These are phyloP conservation scores for Rostratula benghalensis DNA, from an alignment of 2,113 vertebrate species.

Conservation along the genomic window DNA sequence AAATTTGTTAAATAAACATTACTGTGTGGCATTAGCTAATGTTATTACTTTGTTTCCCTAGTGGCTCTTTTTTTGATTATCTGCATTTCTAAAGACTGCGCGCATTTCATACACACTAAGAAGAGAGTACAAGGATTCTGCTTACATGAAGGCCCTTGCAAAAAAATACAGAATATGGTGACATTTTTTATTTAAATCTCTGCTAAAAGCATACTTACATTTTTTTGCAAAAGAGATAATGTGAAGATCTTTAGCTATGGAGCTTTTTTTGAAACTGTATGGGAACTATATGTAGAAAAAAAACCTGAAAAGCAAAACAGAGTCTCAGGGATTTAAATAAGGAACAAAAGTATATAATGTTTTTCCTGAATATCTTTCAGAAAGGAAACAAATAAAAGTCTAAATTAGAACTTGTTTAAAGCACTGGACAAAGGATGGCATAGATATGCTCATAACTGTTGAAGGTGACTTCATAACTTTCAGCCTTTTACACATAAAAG, in stretches of 20 bases:
- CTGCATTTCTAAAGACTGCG: conserved; percentile 55
- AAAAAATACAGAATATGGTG: neutral
- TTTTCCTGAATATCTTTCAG: neutral
- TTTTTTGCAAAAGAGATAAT: neutral
- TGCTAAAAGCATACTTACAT: neutral
- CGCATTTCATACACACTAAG: neutral
- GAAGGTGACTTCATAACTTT: neutral
- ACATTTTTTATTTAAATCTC: neutral
- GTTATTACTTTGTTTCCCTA: conserved; percentile 62
- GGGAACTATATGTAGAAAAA: neutral
- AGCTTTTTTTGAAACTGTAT: neutral
- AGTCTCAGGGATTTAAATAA: neutral
- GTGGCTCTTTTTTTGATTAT: conserved; percentile 66
- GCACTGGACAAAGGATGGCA: neutral
- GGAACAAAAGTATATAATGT: neutral
- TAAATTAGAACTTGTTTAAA: neutral
- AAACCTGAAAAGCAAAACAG: neutral
- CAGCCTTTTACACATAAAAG: fast-evolving
- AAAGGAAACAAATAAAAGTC: neutral
- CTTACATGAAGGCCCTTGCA: neutral
- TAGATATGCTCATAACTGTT: neutral
- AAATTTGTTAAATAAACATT: conserved; percentile 73
- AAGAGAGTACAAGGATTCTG: neutral
- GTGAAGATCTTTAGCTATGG: neutral
- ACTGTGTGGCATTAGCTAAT: conserved; percentile 62